Conservation (phyloP, 1,140 invertebrate genomes). For the Phymorhynchus buccinoides region DNA sequence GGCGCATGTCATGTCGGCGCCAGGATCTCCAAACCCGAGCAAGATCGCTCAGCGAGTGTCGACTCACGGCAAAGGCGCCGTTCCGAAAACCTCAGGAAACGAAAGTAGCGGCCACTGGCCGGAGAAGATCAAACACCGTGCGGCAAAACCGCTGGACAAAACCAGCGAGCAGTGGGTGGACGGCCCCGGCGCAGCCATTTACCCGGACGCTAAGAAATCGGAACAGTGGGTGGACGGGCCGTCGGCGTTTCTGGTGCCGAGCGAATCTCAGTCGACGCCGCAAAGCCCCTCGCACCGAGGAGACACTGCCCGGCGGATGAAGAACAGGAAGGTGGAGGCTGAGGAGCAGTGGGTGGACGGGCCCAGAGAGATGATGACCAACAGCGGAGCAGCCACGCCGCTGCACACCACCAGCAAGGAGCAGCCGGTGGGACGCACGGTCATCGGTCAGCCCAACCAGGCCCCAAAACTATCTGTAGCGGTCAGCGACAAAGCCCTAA, state of each 20-base stretch:
- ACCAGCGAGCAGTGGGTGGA: conserved; percentile 95
- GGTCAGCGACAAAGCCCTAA: conserved; percentile 48
- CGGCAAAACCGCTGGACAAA: conserved; percentile 38
- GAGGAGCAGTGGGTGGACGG: conserved; percentile 96
- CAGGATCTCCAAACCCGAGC: conserved; percentile 46
- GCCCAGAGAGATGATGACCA: conserved; percentile 75
- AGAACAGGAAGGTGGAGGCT: conserved; percentile 79
- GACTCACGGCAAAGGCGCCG: not conserved
- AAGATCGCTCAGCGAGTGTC: conserved; percentile 41
- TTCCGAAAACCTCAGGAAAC: not conserved
- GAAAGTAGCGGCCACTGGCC: conserved; percentile 36
- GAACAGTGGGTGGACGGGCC: conserved; percentile 73
- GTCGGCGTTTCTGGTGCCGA: conserved; percentile 61
- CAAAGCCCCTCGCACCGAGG: conserved; percentile 20
- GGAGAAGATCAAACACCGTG: conserved; percentile 47
- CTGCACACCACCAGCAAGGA: conserved; percentile 55
- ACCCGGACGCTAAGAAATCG: conserved; percentile 56
- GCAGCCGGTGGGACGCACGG: conserved; percentile 34
- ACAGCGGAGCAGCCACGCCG: conserved; percentile 40
- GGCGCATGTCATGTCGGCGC: conserved; percentile 40
- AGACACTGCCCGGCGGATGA: conserved; percentile 38
- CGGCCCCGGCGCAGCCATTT: conserved; percentile 79
- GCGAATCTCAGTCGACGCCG: conserved; percentile 42
- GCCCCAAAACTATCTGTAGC: conserved; percentile 41
- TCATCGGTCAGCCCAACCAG: conserved; percentile 46